phyloP scores from a whole-genome alignment of 1,140 invertebrate genomes.

The Trichoplusia ni region DNA sequence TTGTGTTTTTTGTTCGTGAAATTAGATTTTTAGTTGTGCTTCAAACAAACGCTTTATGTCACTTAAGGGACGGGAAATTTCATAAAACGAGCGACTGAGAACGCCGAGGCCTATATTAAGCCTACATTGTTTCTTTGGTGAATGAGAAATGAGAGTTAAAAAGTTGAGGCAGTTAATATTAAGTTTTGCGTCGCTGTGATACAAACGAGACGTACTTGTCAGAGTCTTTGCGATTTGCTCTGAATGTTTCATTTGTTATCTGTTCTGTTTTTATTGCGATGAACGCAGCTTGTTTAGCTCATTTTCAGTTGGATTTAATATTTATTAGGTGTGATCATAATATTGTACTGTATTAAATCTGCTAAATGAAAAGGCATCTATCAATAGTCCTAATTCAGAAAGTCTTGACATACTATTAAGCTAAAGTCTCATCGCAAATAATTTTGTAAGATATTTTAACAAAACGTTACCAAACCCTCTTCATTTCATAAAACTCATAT shows the following conservation, averaged over 20 bases:
- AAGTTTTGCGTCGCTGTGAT: constrained; percentile 20
- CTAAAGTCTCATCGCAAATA: too few species aligned
- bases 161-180: constrained; percentile 22
- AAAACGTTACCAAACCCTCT: too few species aligned
- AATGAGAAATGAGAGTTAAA: constrained; percentile 2
- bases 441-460: too few species aligned
- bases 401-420: too few species aligned
- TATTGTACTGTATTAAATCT: too few species aligned
- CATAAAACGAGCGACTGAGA: constrained; percentile 22
- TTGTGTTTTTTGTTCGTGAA: constrained; percentile 14
- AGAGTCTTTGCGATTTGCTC: not conserved
- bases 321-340: too few species aligned
- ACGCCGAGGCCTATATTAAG: constrained; percentile 9
- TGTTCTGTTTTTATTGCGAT: not conserved
- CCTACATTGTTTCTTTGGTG: constrained; percentile 22
- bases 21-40: constrained; percentile 19
- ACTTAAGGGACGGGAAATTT: constrained; percentile 27
- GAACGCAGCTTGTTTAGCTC: too few species aligned
- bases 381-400: too few species aligned
- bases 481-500: too few species aligned
- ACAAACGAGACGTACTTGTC: not conserved
- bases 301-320: too few species aligned
- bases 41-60: constrained; percentile 22
- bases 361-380: too few species aligned
- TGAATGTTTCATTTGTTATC: constrained; percentile 9